Conservation (phyloP, 2,888 invertebrate species). For the Scaptomyza parva region DNA sequence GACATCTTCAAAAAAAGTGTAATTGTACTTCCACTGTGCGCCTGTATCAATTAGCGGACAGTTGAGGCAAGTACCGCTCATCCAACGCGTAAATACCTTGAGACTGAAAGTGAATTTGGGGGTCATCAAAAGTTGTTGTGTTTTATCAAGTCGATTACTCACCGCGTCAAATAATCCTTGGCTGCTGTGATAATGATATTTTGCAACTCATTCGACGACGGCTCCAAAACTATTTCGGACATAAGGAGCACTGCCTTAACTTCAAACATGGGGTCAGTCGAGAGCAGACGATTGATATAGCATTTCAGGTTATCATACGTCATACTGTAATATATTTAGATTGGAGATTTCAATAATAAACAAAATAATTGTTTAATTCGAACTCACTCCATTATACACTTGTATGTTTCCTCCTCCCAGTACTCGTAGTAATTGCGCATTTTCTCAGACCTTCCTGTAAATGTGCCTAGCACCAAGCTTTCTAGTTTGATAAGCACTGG, state of each 20-base stretch:
- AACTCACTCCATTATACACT: slow-evolving; percentile 87
- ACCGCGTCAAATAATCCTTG: slow-evolving; percentile 92
- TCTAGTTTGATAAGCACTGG: slow-evolving; percentile 94
- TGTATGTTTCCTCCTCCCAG: slow-evolving; percentile 93
- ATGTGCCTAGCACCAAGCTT: slow-evolving; percentile 91
- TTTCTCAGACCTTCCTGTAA: slow-evolving; percentile 89
- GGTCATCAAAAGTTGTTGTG: not conserved
- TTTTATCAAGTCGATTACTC: slow-evolving; percentile 21
- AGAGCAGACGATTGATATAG: slow-evolving; percentile 87
- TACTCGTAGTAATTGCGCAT: slow-evolving; percentile 92
- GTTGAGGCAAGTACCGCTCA: slow-evolving; percentile 91
- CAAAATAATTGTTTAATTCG: not conserved
- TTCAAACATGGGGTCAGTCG: slow-evolving; percentile 89
- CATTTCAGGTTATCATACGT: slow-evolving; percentile 89
- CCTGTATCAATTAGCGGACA: slow-evolving; percentile 86
- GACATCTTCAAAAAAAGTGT: slow-evolving; percentile 92
- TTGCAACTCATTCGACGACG: slow-evolving; percentile 91
- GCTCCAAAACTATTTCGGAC: slow-evolving; percentile 91
- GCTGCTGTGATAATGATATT: slow-evolving; percentile 90
- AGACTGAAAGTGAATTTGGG: slow-evolving; percentile 85
- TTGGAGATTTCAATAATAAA: not conserved
- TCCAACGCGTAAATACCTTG: slow-evolving; percentile 93
- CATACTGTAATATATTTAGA: slow-evolving; percentile 85
- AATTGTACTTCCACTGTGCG: slow-evolving; percentile 85
- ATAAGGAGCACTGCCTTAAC: slow-evolving; percentile 90